Evolutionary conservation across 1,140 invertebrate genomes (phyloP).

Genomic region (Drosophila setifemur): DNA sequence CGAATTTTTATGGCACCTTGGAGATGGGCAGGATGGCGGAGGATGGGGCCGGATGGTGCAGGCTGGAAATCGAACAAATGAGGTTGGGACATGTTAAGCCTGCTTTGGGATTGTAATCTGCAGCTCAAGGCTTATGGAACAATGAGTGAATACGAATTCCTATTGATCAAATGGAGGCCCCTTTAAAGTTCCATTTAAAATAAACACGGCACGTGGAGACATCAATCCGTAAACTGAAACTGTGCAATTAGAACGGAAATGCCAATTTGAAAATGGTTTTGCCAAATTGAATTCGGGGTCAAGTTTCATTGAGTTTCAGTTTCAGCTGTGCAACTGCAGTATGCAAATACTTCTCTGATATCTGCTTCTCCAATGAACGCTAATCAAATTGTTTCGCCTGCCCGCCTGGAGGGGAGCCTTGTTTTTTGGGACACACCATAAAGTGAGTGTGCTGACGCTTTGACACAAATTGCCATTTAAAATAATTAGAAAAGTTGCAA

Average conservation of each 20-base stretch:
- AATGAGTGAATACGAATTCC: neutral
- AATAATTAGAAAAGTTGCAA: constrained; percentile 78
- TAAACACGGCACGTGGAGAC: neutral
- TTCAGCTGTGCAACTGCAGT: neutral
- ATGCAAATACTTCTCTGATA: constrained; percentile 2
- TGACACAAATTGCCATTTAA: constrained; percentile 78
- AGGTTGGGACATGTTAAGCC: constrained; percentile 50
- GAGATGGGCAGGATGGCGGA: no score
- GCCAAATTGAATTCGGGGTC: constrained; percentile 11
- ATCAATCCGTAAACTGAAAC: neutral
- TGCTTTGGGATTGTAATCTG: constrained; percentile 18
- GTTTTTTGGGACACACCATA: constrained; percentile 20
- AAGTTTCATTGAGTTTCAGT: constrained; percentile 15
- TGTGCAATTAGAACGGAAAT: neutral
- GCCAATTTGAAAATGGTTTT: neutral
- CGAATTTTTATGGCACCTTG: constrained; percentile 75
- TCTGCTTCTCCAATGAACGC: constrained; percentile 24
- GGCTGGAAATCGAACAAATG: constrained; percentile 33
- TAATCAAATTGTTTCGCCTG: constrained; percentile 64
- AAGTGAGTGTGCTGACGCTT: constrained; percentile 57
- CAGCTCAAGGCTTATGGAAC: constrained; percentile 21
- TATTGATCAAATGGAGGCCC: constrained; percentile 2
- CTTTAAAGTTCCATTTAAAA: neutral
- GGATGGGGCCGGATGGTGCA: neutral
- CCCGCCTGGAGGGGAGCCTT: constrained; percentile 3